phyloP scores from a whole-genome alignment of 2,797 vertebrate species.

The Notolepis coatsorum region DNA sequence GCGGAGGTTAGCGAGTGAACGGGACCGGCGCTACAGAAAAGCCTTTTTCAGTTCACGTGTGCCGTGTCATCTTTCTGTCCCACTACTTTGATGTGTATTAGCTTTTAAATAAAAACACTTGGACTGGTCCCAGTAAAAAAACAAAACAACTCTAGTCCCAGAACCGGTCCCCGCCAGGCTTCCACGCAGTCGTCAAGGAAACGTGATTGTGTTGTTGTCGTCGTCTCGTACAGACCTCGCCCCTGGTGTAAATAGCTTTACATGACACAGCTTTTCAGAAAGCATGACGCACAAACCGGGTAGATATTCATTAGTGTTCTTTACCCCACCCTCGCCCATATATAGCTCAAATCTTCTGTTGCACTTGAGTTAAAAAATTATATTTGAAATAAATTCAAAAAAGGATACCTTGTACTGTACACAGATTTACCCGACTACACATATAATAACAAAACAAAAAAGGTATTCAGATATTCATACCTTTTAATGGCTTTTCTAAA shows the following conservation, averaged over 20 bases:
- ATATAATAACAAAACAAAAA: slow-evolving; percentile 82
- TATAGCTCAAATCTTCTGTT: slow-evolving; percentile 81
- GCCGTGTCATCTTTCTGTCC: slow-evolving; percentile 5
- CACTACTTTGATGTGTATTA: slow-evolving; percentile 20
- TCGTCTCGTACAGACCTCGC: slow-evolving; percentile 35
- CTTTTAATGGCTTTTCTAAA: slow-evolving; percentile 78
- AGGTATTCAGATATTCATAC: slow-evolving; percentile 81
- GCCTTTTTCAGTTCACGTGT: slow-evolving; percentile 4
- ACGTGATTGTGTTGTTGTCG: slow-evolving; percentile 18
- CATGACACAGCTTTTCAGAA: slow-evolving; percentile 82
- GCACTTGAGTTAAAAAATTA: slow-evolving; percentile 87
- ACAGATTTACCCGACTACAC: slow-evolving; percentile 87
- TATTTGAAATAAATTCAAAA: slow-evolving; percentile 86
- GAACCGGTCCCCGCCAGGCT: slow-evolving; percentile 29
- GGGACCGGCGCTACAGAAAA: slow-evolving; percentile 15
- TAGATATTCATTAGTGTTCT: slow-evolving; percentile 73
- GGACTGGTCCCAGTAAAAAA: slow-evolving; percentile 52
- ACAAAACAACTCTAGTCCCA: slow-evolving; percentile 33
- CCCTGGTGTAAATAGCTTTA: slow-evolving; percentile 68
- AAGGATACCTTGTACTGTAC: slow-evolving; percentile 87
- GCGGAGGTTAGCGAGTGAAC: not conserved
- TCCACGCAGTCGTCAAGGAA: slow-evolving; percentile 17
- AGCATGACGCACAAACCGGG: slow-evolving; percentile 79
- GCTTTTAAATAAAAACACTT: slow-evolving; percentile 15
- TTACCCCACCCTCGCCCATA: slow-evolving; percentile 71